Conservation (phyloP, 2,888 invertebrate genomes). For the Stegophylla sp. region DNA sequence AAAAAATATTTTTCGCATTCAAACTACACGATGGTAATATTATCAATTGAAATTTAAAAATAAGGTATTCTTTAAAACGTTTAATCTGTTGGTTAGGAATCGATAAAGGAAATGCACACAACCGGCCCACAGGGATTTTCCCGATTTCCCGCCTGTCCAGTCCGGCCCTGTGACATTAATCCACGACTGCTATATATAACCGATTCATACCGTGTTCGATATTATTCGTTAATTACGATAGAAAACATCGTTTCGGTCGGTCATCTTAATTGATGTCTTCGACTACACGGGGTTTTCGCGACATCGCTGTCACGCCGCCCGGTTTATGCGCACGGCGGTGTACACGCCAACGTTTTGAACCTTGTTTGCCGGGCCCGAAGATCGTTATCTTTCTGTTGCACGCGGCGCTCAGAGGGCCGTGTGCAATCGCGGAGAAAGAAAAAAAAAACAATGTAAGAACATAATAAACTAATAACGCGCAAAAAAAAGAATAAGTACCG, state of each 20-base stretch:
- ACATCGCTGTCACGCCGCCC: not conserved
- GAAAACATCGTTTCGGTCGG: not conserved
- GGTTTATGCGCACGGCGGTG: not conserved
- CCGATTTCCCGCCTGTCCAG: too few species aligned
- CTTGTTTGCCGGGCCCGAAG: slow-evolving; percentile 1
- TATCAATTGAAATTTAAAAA: too few species aligned
- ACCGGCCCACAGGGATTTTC: too few species aligned
- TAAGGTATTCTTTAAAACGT: too few species aligned
- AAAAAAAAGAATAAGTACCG: not conserved
- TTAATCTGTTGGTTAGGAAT: too few species aligned
- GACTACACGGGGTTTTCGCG: not conserved
- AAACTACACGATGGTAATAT: too few species aligned
- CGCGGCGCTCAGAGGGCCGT: slow-evolving; percentile 35
- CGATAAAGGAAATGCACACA: too few species aligned
- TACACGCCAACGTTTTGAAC: not conserved
- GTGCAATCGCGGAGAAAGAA: slow-evolving; percentile 26
- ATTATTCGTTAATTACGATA: not conserved
- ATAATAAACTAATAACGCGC: not conserved
- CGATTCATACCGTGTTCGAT: too few species aligned
- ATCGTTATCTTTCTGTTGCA: slow-evolving; percentile 41
- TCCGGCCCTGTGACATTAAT: too few species aligned
- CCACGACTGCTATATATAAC: too few species aligned
- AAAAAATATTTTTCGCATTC: too few species aligned
- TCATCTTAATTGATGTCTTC: too few species aligned
- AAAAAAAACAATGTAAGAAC: not conserved